Base-by-base conservation (phyloP, 2,113 vertebrate species). In the Psittacara wagleri region DNA sequence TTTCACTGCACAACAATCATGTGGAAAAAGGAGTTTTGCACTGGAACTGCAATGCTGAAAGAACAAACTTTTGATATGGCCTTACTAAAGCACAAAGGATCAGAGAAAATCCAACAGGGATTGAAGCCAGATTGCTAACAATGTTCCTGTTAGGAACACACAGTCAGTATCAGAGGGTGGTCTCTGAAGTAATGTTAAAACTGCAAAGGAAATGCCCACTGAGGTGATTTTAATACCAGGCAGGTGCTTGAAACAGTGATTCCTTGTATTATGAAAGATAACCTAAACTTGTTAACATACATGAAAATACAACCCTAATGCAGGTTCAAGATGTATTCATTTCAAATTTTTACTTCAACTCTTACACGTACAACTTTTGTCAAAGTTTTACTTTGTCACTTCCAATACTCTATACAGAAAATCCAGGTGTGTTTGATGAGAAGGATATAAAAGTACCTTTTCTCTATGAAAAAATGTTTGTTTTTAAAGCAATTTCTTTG, bases 271-370 rank as follows among this genome's bases (percentile, higher is more conserved):
- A 49, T 4, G 22, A 28, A 68, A 76, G 7, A 54, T 7, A 66
- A 86, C 79, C 16, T 68, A 52, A 59, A 7, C 2, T 5, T 6
- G 37, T 11, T 24, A 79, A 79, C 51, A 48, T 5, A 29, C 8
- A 43, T 12, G 54, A 67, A 89, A 86, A 7, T 13, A 75, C 17
- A 83, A 49, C 2, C 0, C 0, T 54, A 48, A 64, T 0, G 0
- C 24, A 63, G 9, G 52, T 89, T 51, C 12, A 55, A 61, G 13
- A 61, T 18, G 3, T 2, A 1, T 17, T 66, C 13, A 43, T 82
- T 63, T 19, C 29, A n/a, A 22, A 4, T 29, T 87, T 83, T 77
- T 39, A 73, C 20, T 55, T 43, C 28, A 41, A 51, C 37, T 94
- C 41, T 51, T 55, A 73, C 64, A 68, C 2, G 23, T 17, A 7